Percentiles rank a stretch among this genome's conserved stretches.
phyloP scores from a whole-genome alignment of 2,797 vertebrate species.

The Paratrypauchen microcephalus region DNA sequence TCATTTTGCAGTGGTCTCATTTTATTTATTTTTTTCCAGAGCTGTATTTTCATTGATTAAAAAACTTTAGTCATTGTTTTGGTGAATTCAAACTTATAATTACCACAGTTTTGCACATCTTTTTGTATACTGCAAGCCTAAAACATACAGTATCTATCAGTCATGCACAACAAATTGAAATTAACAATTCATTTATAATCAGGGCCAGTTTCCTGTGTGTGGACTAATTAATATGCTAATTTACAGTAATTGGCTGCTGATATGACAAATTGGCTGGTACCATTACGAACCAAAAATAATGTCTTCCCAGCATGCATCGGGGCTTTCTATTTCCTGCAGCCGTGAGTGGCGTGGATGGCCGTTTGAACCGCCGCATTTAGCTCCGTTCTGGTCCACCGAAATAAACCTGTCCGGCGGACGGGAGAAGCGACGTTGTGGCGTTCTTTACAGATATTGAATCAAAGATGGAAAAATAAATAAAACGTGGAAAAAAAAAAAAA shows the following conservation, averaged over 20 bases:
- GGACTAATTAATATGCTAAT: slow-evolving; percentile 10
- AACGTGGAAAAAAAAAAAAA: not conserved
- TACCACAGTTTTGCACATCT: not conserved
- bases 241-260: slow-evolving; percentile 13
- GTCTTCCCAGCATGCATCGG: slow-evolving; percentile 10
- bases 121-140: not conserved
- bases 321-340: slow-evolving; percentile 9
- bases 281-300: not conserved
- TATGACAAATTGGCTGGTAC: slow-evolving; percentile 1
- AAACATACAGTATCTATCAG: not conserved
- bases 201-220: not conserved
- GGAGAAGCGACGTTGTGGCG: slow-evolving; percentile 24
- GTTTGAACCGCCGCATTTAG: slow-evolving; percentile 38
- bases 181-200: slow-evolving; percentile 4
- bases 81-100: not conserved
- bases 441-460: slow-evolving; percentile 52
- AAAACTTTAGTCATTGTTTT: too few relatives aligned
- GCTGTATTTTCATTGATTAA: too few relatives aligned
- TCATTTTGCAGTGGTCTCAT: too few relatives aligned
- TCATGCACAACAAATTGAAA: not conserved
- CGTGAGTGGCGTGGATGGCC: slow-evolving; percentile 18
- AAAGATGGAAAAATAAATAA: slow-evolving; percentile 1
- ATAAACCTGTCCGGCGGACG: slow-evolving; percentile 14
- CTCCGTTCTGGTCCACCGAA: slow-evolving; percentile 20
- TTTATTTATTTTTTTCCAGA: too few relatives aligned